A percentile compares a stretch with the other conserved stretches of the same genome.
These are phyloP conservation scores for Genyomyrus donnyi DNA, from an alignment of 2,113 vertebrate genomes.

Conservation along the genomic window DNA sequence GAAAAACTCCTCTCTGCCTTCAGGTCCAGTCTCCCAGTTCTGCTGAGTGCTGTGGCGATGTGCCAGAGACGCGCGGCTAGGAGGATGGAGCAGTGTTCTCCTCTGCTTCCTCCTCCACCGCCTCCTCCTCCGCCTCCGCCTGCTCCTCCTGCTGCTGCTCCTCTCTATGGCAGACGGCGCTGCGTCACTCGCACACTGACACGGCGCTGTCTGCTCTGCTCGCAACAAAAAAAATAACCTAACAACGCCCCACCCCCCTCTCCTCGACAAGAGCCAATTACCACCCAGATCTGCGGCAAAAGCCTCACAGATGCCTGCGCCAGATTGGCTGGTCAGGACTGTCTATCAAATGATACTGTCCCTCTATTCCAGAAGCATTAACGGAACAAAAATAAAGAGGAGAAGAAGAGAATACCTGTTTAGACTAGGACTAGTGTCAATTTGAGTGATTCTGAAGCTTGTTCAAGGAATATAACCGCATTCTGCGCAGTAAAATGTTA, in stretches of 20 bases:
- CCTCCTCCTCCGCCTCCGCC: slow-evolving; percentile 45
- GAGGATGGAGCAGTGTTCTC: slow-evolving; percentile 40
- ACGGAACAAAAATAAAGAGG: slow-evolving; percentile 32
- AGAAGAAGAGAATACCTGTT: slow-evolving; percentile 61
- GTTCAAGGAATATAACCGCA: not conserved
- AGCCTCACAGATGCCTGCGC: slow-evolving; percentile 54
- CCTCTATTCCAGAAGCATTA: slow-evolving; percentile 39
- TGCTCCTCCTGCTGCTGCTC: slow-evolving; percentile 48
- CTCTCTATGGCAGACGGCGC: slow-evolving; percentile 66
- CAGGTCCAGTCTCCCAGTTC: slow-evolving; percentile 31
- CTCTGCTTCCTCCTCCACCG: slow-evolving; percentile 41
- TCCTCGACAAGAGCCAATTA: slow-evolving; percentile 67
- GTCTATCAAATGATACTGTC: slow-evolving; percentile 54
- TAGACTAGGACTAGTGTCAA: slow-evolving; percentile 41
- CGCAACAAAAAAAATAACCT: slow-evolving; percentile 57
- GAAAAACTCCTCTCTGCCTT: not conserved
- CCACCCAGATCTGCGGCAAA: slow-evolving; percentile 48
- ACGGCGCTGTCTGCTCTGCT: slow-evolving; percentile 73
- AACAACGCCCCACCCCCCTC: slow-evolving; percentile 60
- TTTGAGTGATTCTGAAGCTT: not conserved
- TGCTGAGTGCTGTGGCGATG: slow-evolving; percentile 27
- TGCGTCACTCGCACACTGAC: slow-evolving; percentile 74
- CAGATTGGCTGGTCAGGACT: slow-evolving; percentile 66
- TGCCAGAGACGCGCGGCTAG: not conserved
- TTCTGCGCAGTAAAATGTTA: slow-evolving; percentile 21